Evolutionary conservation across 2,888 invertebrate species (phyloP).

Genomic region (Drosophila helvetica): DNA sequence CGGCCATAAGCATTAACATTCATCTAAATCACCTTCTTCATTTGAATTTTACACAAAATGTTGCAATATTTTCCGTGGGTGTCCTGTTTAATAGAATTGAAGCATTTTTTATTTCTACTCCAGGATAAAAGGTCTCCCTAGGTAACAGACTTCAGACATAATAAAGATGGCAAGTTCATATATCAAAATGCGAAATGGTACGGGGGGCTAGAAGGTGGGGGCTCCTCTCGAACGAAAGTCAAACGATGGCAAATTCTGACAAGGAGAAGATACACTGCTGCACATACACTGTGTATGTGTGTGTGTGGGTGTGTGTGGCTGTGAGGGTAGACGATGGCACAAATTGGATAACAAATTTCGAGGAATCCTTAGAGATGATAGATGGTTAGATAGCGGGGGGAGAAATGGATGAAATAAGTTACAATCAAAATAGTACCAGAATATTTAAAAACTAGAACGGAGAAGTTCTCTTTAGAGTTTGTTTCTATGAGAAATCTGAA

Average conservation of each 20-base stretch:
- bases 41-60: conserved; percentile 66
- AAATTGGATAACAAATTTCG: conserved; percentile 35
- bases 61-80: conserved; percentile 30
- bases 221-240: conserved; percentile 7
- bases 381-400: neutral
- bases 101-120: conserved; percentile 54
- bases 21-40: conserved; percentile 49
- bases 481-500: neutral
- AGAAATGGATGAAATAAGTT: neutral
- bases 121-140: conserved; percentile 63
- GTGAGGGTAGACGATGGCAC: neutral
- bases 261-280: conserved; percentile 3
- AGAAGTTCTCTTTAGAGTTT: too few species aligned
- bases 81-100: conserved; percentile 57
- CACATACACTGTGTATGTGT: too few species aligned
- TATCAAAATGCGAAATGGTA: conserved; percentile 34
- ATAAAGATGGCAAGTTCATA: conserved; percentile 47
- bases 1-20: conserved; percentile 14
- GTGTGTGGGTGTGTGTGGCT: too few species aligned
- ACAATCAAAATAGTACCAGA: too few species aligned
- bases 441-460: too few species aligned
- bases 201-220: neutral
- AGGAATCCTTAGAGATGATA: conserved; percentile 16
- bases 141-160: conserved; percentile 46
- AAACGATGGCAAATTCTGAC: conserved; percentile 8